Conservation (phyloP, 2,113 vertebrate species). For the Phalacrocorax pelagicus region DNA sequence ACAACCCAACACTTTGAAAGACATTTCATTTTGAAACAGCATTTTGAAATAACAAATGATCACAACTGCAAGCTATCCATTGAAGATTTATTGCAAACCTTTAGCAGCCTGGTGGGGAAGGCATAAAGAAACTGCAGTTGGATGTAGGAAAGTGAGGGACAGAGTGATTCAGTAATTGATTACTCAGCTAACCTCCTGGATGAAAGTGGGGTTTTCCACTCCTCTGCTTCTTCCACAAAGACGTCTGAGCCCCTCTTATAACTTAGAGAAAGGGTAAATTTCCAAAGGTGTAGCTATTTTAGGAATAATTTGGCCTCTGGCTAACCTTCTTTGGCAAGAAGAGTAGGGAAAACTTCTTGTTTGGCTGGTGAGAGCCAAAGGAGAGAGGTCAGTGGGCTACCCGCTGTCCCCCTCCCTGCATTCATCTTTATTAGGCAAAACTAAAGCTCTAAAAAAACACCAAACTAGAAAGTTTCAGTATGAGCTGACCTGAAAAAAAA, state of each 20-base stretch:
- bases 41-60: not conserved
- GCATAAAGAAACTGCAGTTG: not conserved
- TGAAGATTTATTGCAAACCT: not conserved
- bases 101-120: not conserved
- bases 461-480: not conserved
- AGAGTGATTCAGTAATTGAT: not conserved
- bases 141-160: not conserved
- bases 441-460: not conserved
- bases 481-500: not conserved
- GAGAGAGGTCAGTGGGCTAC: not conserved
- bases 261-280: not conserved
- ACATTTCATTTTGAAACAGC: not conserved
- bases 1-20: not conserved
- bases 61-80: not conserved
- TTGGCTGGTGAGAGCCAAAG: not conserved
- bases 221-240: not conserved
- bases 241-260: not conserved
- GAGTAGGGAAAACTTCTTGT: not conserved
- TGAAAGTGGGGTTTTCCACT: not conserved
- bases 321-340: not conserved
- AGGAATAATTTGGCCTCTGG: not conserved
- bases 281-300: not conserved
- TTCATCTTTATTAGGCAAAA: not conserved
- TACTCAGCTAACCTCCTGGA: not conserved
- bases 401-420: not conserved